Percentiles rank a stretch among this genome's conserved stretches.
These are phyloP conservation scores for Megalonaias nervosa DNA, from an alignment of 1,140 invertebrate species.

Conservation along the genomic window DNA sequence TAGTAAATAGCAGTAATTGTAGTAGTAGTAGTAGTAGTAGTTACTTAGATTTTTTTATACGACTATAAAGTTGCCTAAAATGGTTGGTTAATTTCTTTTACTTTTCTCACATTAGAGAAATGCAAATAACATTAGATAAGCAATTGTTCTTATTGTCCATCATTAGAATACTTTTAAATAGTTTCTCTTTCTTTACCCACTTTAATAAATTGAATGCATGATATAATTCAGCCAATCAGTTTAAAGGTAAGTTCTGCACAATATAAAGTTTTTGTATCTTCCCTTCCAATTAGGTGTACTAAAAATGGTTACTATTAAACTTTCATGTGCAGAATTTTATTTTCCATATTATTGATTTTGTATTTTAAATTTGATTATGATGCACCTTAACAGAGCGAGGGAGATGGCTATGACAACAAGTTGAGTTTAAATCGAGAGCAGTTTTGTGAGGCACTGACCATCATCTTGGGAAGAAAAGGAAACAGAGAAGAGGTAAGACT, in stretches of 20 bases:
- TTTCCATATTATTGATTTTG: background rate
- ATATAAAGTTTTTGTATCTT: background rate
- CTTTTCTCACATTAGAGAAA: too few species aligned
- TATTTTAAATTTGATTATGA: background rate
- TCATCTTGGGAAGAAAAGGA: conserved; percentile 64
- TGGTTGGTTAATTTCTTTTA: too few species aligned
- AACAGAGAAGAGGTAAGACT: conserved; percentile 60
- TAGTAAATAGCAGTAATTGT: too few species aligned
- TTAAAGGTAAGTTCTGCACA: background rate
- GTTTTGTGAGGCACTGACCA: conserved; percentile 67
- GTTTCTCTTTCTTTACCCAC: too few species aligned
- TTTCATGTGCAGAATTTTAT: background rate
- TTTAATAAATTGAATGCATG: background rate
- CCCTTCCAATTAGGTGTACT: background rate
- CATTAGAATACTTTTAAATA: too few species aligned
- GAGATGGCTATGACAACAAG: conserved; percentile 68
- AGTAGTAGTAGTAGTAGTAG: too few species aligned
- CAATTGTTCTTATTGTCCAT: too few species aligned
- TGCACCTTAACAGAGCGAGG: conserved; percentile 58
- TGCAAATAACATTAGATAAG: too few species aligned
- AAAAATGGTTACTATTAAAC: background rate
- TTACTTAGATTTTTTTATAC: too few species aligned
- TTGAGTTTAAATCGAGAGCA: conserved; percentile 67
- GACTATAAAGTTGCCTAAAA: too few species aligned
- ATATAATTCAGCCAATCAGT: background rate